Conservation (phyloP, 1,140 invertebrate species). For the Zaprionus kolodkinae region DNA sequence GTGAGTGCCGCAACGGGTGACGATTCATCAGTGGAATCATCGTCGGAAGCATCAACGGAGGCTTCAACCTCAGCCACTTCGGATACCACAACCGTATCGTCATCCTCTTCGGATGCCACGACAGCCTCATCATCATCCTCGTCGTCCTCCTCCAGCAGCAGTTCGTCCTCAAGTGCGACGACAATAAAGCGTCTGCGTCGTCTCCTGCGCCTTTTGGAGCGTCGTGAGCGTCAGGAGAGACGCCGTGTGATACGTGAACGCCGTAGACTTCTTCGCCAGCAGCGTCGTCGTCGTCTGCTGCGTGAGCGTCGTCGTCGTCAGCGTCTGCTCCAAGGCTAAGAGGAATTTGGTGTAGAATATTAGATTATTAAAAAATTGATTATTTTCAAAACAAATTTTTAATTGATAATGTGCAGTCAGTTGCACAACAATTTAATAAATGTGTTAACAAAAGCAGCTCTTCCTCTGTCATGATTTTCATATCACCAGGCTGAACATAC, state of each 20-base stretch:
- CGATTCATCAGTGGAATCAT: too few species aligned
- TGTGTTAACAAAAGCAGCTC: too few species aligned
- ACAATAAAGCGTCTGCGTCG: not conserved
- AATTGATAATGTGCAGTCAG: too few species aligned
- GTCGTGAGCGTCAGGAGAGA: not conserved
- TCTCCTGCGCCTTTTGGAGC: not conserved
- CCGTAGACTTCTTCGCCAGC: conserved; percentile 5
- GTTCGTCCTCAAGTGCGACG: not conserved
- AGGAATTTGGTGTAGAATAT: not conserved
- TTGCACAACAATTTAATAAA: too few species aligned
- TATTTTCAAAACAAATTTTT: too few species aligned
- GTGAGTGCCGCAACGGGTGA: too few species aligned
- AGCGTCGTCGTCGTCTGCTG: not conserved
- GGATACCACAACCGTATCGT: not conserved
- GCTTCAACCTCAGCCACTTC: not conserved
- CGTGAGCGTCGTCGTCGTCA: not conserved
- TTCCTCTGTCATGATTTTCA: too few species aligned
- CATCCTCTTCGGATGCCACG: not conserved
- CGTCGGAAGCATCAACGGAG: too few species aligned
- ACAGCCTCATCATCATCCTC: too few species aligned
- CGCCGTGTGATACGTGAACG: conserved; percentile 8
- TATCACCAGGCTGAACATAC: too few species aligned
- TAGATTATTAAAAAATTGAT: not conserved
- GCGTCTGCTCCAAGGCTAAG: conserved; percentile 4
- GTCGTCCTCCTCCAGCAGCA: not conserved